Conservation (phyloP, 2,113 vertebrate genomes). For the Ramphastos sulfuratus region DNA sequence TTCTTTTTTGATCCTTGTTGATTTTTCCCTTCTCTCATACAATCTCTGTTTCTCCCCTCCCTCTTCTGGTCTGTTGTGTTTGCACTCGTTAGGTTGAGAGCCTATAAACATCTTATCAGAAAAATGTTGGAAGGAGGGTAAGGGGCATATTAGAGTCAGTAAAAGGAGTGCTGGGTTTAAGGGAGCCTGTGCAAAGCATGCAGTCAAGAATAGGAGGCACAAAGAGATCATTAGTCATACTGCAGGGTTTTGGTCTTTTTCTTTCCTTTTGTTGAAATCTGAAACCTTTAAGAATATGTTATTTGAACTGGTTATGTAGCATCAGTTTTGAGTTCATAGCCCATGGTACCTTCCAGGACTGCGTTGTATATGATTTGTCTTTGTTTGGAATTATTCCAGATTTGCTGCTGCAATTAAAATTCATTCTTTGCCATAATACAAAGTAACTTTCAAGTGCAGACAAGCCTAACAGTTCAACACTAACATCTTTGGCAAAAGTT, state of each 20-base stretch:
- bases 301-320: background rate
- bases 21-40: slow-evolving; percentile 4
- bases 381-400: slow-evolving; percentile 27
- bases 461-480: slow-evolving; percentile 6
- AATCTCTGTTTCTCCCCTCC: slow-evolving; percentile 8
- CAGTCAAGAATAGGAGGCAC: background rate
- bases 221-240: background rate
- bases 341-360: background rate
- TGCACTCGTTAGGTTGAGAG: slow-evolving; percentile 23
- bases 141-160: background rate
- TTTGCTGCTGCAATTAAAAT: slow-evolving; percentile 36
- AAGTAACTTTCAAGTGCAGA: slow-evolving; percentile 46
- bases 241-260: background rate
- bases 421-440: slow-evolving; percentile 26
- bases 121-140: slow-evolving; percentile 30
- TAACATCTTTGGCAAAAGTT: slow-evolving; percentile 28
- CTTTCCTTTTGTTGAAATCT: background rate
- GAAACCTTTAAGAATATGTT: background rate
- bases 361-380: background rate
- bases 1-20: slow-evolving; percentile 41
- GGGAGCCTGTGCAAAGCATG: background rate
- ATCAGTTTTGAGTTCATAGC: background rate
- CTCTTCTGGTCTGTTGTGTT: slow-evolving; percentile 48
- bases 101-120: slow-evolving; percentile 46
- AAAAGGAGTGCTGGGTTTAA: background rate